Evolutionary conservation across 2,797 vertebrate genomes (phyloP).

Genomic region (Lutjanus argentimaculatus): DNA sequence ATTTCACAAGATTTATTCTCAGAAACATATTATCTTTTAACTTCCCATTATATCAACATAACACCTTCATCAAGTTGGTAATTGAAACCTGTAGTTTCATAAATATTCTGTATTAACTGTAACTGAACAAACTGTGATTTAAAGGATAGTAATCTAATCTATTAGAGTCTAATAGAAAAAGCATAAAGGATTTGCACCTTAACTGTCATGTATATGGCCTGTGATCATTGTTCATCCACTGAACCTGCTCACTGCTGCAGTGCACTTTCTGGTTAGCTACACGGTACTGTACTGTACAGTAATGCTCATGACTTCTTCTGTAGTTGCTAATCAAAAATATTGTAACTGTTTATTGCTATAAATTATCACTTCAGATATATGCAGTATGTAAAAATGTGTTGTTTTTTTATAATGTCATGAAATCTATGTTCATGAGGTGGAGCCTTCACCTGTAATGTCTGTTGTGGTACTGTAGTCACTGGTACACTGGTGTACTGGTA

Average conservation of each 20-base stretch:
- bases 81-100: conserved; percentile 39
- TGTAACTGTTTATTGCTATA: conserved; percentile 54
- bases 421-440: conserved; percentile 30
- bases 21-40: conserved; percentile 61
- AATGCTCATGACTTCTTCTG: conserved; percentile 38
- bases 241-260: conserved; percentile 65
- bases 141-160: conserved; percentile 34
- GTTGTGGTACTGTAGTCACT: conserved; percentile 52
- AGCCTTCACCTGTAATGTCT: conserved; percentile 26
- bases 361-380: conserved; percentile 64
- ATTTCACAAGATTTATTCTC: conserved; percentile 64
- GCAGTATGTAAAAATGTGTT: conserved; percentile 42
- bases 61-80: conserved; percentile 31
- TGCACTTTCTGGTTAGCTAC: conserved; percentile 71
- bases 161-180: conserved; percentile 45
- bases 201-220: conserved; percentile 81
- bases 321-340: conserved; percentile 61
- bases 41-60: conserved; percentile 30
- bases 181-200: conserved; percentile 68
- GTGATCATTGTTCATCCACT: conserved; percentile 64
- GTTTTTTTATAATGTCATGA: conserved; percentile 42
- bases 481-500: conserved; percentile 73
- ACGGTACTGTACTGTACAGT: conserved; percentile 62
- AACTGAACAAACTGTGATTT: conserved; percentile 71
- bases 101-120: conserved; percentile 42